These are phyloP conservation scores for Ditylenchus weischeri DNA, from an alignment of 2,888 invertebrate genomes.

Conservation along the genomic window DNA sequence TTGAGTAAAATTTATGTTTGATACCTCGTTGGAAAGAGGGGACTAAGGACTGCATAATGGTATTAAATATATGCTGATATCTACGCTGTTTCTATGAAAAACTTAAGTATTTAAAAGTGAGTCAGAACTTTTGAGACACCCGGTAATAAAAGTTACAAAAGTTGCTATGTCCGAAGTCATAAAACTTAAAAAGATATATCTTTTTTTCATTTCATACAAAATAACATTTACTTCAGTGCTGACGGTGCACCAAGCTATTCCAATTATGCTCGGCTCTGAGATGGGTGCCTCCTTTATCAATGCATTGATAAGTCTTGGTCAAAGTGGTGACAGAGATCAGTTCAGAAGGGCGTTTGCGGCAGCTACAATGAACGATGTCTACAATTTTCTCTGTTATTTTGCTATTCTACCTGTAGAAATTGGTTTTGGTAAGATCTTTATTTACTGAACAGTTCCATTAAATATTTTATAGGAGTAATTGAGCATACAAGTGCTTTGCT, in stretches of 20 bases:
- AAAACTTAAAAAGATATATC: no score
- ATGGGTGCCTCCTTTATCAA: constrained; percentile 66
- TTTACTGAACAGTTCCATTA: background rate
- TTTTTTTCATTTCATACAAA: no score
- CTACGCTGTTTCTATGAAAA: no score
- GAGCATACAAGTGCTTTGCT: constrained; percentile 2
- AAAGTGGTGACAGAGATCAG: constrained; percentile 37
- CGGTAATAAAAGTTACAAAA: no score
- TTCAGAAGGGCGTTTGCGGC: constrained; percentile 13
- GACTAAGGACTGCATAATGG: no score
- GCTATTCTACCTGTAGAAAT: constrained; percentile 64
- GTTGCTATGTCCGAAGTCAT: no score
- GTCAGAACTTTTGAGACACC: no score
- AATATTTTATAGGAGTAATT: background rate
- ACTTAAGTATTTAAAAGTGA: no score
- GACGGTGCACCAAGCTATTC: constrained; percentile 62
- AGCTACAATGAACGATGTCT: constrained; percentile 62
- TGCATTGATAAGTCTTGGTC: constrained; percentile 63
- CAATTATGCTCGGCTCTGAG: constrained; percentile 66
- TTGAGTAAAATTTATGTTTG: no score
- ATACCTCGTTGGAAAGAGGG: no score
- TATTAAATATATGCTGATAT: no score
- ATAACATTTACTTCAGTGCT: no score
- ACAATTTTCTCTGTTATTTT: constrained; percentile 65
- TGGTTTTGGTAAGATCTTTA: constrained; percentile 54